A percentile compares a stretch with the other conserved stretches of the same genome.
These are phyloP conservation scores for Apostichopus leukothele DNA, from an alignment of 53 echinoderm and acorn worm species.

Conservation along the genomic window DNA sequence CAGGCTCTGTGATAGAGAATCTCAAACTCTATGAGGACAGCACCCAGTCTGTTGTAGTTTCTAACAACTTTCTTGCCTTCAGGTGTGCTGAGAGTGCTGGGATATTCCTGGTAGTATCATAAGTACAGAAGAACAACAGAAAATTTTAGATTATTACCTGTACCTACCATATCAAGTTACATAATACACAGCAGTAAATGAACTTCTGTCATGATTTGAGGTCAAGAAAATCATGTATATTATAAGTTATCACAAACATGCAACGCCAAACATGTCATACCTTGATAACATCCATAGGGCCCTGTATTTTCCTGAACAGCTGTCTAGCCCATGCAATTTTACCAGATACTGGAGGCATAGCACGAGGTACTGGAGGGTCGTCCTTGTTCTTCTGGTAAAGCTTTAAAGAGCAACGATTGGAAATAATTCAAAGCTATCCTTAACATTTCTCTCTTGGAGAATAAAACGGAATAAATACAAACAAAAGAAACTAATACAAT, in stretches of 20 bases:
- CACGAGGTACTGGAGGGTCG: conserved; percentile 88
- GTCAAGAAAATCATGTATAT: too few relatives aligned
- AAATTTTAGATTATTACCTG: too few relatives aligned
- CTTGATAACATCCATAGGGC: conserved; percentile 94
- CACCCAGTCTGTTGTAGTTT: conserved; percentile 93
- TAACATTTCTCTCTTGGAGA: not conserved
- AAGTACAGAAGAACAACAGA: not conserved
- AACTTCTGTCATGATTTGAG: too few relatives aligned
- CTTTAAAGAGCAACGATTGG: conserved; percentile 33
- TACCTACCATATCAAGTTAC: too few relatives aligned
- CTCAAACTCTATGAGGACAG: conserved; percentile 98
- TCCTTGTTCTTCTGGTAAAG: conserved; percentile 93
- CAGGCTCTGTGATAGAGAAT: conserved; percentile 96
- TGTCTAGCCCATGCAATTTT: conserved; percentile 99
- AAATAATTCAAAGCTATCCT: not conserved
- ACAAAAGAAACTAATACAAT: not conserved
- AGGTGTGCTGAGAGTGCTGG: conserved; percentile 60
- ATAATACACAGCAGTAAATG: too few relatives aligned
- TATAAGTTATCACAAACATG: too few relatives aligned
- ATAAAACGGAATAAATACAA: not conserved
- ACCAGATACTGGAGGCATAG: conserved; percentile 98
- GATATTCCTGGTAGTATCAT: conserved; percentile 34
- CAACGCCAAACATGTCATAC: conserved; percentile 26
- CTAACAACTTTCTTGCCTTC: conserved; percentile 89
- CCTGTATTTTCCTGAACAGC: conserved; percentile 92